Evolutionary conservation across 2,797 vertebrate genomes (phyloP), one percentile per base, ranked within the genome.

Genomic region (Lutjanus campechanus): DNA sequence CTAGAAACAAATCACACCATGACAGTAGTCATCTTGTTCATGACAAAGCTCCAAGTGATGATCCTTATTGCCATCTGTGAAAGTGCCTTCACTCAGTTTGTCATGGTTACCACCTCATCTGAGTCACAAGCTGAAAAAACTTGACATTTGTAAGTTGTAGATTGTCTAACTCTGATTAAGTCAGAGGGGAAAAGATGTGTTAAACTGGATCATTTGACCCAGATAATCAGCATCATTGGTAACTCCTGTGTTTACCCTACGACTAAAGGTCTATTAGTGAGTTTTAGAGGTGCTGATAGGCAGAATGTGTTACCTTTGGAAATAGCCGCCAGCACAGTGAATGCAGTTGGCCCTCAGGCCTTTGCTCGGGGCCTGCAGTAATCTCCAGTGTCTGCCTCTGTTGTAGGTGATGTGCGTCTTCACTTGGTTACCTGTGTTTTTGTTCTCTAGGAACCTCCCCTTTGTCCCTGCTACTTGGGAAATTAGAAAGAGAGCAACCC

Each of bases 371-470:
- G 98, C 98, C 94, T 97, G 97, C 75, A 99, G 96, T 77, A 99
- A 91, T 90, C 95, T 96, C 98, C 98, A 99, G 93, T 99, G 98
- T 95, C 98, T 91, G 51, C 98, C 98, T 94, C 98, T 97, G 91
- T 99, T 99, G 94, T 99, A 99, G 0, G 98, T 99, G 94, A 99
- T 99, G 94, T 97, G 96, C 16, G 98, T 99, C 95, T 99, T 99
- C 82, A 98, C 98, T 94, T 98, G 96, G 92, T 95, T 97, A 73
- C 98, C 97, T 83, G 92, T 95, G 96, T 96, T 98, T 95, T 97
- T 99, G 95, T 99, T 99, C 92, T 97, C 98, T 70, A 99, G 96
- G 95, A 99, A 99, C 98, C 99, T 98, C 87, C 98, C 98, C 93
- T 99, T 99, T 93, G 99, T 99, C 91, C 98, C 98, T 65, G 98